A percentile compares a stretch with the other conserved stretches of the same genome.
Evolutionary conservation across 2,797 vertebrate genomes (phyloP).

Genomic region (Phoxinus dragarum): DNA sequence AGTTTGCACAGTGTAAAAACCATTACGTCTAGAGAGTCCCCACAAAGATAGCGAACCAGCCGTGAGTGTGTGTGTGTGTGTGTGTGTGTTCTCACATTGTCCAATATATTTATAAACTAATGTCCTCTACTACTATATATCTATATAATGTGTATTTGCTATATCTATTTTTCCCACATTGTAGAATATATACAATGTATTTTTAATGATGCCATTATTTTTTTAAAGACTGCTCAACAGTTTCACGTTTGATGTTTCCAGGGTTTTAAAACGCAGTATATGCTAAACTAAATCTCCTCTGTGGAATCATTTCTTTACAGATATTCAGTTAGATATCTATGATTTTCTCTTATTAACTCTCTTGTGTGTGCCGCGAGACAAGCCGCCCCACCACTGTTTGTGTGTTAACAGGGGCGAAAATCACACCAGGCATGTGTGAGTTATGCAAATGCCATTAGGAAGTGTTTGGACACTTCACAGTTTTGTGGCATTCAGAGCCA

Average conservation of each 20-base stretch:
- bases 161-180: not conserved
- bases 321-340: not conserved
- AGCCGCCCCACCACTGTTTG: constrained; percentile 37
- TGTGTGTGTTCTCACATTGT: not conserved
- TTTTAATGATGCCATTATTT: not conserved
- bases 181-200: not conserved
- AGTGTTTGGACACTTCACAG: constrained; percentile 37
- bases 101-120: not conserved
- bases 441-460: constrained; percentile 39
- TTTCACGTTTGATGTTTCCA: not conserved
- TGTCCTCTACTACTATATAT: not conserved
- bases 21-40: not conserved
- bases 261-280: not conserved
- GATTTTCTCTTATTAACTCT: not conserved
- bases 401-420: constrained; percentile 27
- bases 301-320: constrained; percentile 1
- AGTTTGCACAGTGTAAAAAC: not conserved
- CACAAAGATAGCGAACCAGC: too few relatives aligned
- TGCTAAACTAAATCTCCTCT: not conserved
- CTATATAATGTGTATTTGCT: not conserved
- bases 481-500: constrained; percentile 20
- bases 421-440: constrained; percentile 45
- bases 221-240: not conserved
- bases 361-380: constrained; percentile 5
- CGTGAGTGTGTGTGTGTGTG: not conserved